Conservation (phyloP, 2,888 invertebrate genomes). For the Stramonita haemastoma region DNA sequence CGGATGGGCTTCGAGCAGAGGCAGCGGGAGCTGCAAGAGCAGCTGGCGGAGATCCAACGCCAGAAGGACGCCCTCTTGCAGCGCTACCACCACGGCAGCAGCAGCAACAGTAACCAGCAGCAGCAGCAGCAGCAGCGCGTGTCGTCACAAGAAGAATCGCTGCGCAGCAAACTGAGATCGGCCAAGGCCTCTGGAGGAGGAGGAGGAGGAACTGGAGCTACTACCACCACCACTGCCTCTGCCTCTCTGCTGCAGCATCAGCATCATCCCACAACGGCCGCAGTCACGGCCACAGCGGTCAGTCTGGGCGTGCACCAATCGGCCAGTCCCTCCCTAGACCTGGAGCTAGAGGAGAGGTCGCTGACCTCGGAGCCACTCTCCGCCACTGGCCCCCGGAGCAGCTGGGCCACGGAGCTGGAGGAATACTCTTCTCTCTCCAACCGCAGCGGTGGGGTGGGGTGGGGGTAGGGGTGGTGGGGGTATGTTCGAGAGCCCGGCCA, state of each 20-base stretch:
- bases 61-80: constrained; percentile 67
- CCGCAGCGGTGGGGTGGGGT: background rate
- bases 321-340: background rate
- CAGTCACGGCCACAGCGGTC: background rate
- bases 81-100: constrained; percentile 57
- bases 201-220: background rate
- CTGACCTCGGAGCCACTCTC: constrained; percentile 20
- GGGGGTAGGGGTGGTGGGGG: background rate
- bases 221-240: background rate
- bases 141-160: constrained; percentile 43
- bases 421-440: constrained; percentile 25
- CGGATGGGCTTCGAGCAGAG: constrained; percentile 55
- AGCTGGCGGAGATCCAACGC: constrained; percentile 64
- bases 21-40: constrained; percentile 58
- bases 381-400: background rate
- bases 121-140: constrained; percentile 52
- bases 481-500: background rate
- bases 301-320: background rate
- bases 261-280: background rate
- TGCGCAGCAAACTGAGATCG: constrained; percentile 43
- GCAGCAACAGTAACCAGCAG: too few species aligned
- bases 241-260: background rate
- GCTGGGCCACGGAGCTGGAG: constrained; percentile 37
- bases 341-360: constrained; percentile 42
- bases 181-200: constrained; percentile 18